Evolutionary conservation across 2,888 invertebrate species (phyloP), one percentile per base, ranked within the genome.

Genomic region (Leptinotarsa haldemani): DNA sequence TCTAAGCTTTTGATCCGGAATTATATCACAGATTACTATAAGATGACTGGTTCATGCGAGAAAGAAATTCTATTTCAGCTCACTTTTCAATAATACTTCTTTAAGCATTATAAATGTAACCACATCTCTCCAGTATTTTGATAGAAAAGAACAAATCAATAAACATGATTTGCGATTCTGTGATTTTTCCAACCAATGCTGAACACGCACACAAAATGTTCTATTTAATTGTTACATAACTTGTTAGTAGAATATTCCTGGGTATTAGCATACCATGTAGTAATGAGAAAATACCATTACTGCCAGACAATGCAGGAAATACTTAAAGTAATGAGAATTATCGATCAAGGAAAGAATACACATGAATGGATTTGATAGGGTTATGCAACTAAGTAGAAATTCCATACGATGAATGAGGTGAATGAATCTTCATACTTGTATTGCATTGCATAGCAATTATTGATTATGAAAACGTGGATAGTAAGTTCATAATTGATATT

Each of bases 281-380:
- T 20, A 20, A 56, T 56, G 22, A 25, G 56, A 22, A 56, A 56
- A 56, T 56, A 13, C 56, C 15, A 56, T 56, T 25, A 56, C 9
- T 56, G 56, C 15, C 56, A 56, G 56, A 22, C 56, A 56, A 22
- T 22, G 22, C 22, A 56, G 22, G 56, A 56, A 56, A 56, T 56
- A 20, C 56, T 22, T 20, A 22, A 56, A 56, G 56, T 56, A 56
- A 56, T 56, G 56, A 22, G 56, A 25, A 22, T 4, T 22, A 56
- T 56, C 56, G 13, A 56, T 22, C 56, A 15, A 56, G 56, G 56
- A 56, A 56, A 22, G 20, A 56, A 20, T 56, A 22, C 56, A 56
- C 56, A 15, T 56, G 22, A 56, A 56, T 56, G 56, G 25, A 25
- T 56, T 56, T 56, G 56, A 56, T 15, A 22, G 56, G 12, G 22